Base-by-base conservation (phyloP, 2,113 vertebrate species). In the Callospermophilus lateralis region DNA sequence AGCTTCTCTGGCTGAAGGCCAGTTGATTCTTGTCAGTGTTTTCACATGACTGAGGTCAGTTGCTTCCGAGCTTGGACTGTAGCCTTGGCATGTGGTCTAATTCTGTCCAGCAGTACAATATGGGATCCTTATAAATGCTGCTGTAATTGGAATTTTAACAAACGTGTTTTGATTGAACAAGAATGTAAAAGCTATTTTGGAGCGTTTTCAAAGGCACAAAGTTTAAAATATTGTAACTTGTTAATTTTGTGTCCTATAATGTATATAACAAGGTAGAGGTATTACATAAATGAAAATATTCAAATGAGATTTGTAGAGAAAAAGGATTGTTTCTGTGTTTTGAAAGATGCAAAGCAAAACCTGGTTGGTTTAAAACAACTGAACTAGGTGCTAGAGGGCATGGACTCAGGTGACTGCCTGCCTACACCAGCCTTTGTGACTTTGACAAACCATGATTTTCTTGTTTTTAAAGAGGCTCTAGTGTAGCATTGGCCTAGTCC, bases 151-250 rank as follows among this genome's bases (percentile, higher is more conserved):
- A 34, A 80, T n/a, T 79, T 93, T 80, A 91, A 65, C 91, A 74
- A 51, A 77, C 58, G 58, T 51, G 45, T 51, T 97, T 48, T 20
- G 74, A 85, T 81, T 85, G 28, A 70, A 89, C 39, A 53, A 20
- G 84, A 97, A 90, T 28, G 2, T 93, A 81, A 97, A 96, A 97
- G n/a, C 26, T 92, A 2, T 94, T 89, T 78, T 96, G 85, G 93
- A 92, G 42, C 80, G 55, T 95, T 95, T 81, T 96, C 22, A 85
- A 90, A 96, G 92, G 42, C 37, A 58, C 8, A 20, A 42, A 1
- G 10, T 93, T 96, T 78, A 70, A 45, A 51, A 39, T 86, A 45
- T n/a, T 24, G 13, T 67, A 91, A 89, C 58, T 84, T 95, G 32
- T 79, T 97, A 22, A 58, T 96, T 70, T 96, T 95, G 63, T 88